phyloP scores from a whole-genome alignment of 2,113 vertebrate genomes.

The Scortum barcoo region DNA sequence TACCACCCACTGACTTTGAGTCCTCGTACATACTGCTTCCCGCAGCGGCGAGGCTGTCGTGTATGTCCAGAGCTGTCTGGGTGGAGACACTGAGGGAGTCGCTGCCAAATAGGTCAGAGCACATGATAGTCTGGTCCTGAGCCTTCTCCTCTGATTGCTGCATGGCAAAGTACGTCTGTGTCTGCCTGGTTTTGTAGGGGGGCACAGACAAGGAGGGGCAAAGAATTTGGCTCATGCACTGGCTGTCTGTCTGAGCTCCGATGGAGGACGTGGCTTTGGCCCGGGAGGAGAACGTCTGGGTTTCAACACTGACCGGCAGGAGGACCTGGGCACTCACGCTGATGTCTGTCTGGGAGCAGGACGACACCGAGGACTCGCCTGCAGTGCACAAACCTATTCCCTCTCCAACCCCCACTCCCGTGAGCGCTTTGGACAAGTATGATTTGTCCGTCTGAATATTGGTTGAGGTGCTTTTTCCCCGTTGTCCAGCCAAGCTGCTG shows the following conservation, averaged over 20 bases:
- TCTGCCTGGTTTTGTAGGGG: conserved; percentile 88
- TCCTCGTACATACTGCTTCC: conserved; percentile 84
- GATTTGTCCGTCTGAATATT: conserved; percentile 94
- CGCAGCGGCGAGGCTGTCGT: conserved; percentile 80
- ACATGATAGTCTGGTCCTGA: conserved; percentile 90
- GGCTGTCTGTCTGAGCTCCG: conserved; percentile 91
- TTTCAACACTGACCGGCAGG: conserved; percentile 93
- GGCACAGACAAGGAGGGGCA: conserved; percentile 80
- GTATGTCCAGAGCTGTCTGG: conserved; percentile 83
- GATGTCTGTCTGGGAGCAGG: conserved; percentile 96
- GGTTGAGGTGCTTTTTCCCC: conserved; percentile 89
- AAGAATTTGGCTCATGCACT: conserved; percentile 80
- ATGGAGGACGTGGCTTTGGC: conserved; percentile 89
- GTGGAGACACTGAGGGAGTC: conserved; percentile 88
- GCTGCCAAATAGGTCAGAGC: conserved; percentile 87
- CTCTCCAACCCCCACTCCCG: conserved; percentile 48
- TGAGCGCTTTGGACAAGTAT: conserved; percentile 84
- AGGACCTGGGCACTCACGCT: conserved; percentile 93
- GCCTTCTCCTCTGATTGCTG: conserved; percentile 77
- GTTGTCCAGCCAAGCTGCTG: conserved; percentile 72
- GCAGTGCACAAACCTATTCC: conserved; percentile 75
- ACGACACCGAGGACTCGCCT: conserved; percentile 88
- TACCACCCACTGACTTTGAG: conserved; percentile 83
- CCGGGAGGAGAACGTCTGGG: conserved; percentile 89
- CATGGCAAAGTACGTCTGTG: conserved; percentile 85